Evolutionary conservation across 2,113 vertebrate genomes (phyloP).

Genomic region (Crocuta crocuta): DNA sequence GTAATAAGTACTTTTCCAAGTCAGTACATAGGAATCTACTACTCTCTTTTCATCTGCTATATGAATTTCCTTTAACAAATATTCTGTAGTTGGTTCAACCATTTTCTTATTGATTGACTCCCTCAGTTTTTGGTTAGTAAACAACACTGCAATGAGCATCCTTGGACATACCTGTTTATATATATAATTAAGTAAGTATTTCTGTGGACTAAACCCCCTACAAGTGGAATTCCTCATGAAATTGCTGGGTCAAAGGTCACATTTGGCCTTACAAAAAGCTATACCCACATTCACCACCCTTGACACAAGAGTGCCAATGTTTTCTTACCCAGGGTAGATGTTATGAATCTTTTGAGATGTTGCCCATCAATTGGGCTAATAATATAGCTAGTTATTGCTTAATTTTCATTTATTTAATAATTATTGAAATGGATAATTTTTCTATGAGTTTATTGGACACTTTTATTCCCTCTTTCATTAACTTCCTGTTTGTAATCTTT

Average conservation of each 20-base stretch:
- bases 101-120: constrained; percentile 8
- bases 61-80: constrained; percentile 3
- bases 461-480: not conserved
- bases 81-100: not conserved
- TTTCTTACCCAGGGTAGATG: not conserved
- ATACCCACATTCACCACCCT: not conserved
- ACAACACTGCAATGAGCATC: not conserved
- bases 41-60: not conserved
- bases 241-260: not conserved
- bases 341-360: not conserved
- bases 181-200: not conserved
- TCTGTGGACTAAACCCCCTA: not conserved
- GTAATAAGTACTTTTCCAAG: not conserved
- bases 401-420: constrained; percentile 31
- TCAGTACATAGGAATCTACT: not conserved
- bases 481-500: constrained; percentile 26
- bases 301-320: not conserved
- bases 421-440: not conserved
- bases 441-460: not conserved
- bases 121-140: not conserved
- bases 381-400: not conserved
- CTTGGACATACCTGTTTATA: not conserved
- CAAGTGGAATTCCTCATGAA: not conserved
- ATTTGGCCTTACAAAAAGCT: not conserved
- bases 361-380: not conserved